Evolutionary conservation across 1,140 invertebrate species (phyloP).

Genomic region (Dryas iulia): DNA sequence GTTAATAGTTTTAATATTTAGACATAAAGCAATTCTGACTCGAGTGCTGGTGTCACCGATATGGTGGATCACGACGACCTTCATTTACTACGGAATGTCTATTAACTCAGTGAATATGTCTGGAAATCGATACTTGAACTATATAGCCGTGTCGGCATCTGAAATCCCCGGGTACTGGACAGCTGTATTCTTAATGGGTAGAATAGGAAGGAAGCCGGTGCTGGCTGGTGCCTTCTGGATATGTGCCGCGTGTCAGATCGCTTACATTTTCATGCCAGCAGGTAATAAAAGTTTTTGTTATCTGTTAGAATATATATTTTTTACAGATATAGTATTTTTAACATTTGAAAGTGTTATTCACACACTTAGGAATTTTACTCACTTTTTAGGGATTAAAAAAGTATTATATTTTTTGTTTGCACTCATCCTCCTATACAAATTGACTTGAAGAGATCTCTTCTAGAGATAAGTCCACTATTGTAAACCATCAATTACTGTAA

Average conservation of each 20-base stretch:
- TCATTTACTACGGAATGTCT: slow-evolving; percentile 85
- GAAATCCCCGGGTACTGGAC: slow-evolving; percentile 87
- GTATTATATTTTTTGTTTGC: too few species aligned
- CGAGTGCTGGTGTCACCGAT: slow-evolving; percentile 84
- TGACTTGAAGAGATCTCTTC: too few species aligned
- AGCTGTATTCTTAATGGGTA: slow-evolving; percentile 58
- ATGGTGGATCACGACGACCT: slow-evolving; percentile 85
- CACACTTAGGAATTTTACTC: too few species aligned
- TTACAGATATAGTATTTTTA: too few species aligned
- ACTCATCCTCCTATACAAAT: too few species aligned
- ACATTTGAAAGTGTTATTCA: too few species aligned
- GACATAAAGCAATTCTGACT: slow-evolving; percentile 80
- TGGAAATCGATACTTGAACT: slow-evolving; percentile 85
- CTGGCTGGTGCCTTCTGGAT: slow-evolving; percentile 87
- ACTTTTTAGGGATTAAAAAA: too few species aligned
- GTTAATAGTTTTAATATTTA: slow-evolving; percentile 80
- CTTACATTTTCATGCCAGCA: slow-evolving; percentile 85
- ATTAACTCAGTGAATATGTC: slow-evolving; percentile 84
- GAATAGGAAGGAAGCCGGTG: slow-evolving; percentile 79
- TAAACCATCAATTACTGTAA: too few species aligned
- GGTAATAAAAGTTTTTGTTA: slow-evolving; percentile 36
- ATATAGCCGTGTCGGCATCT: slow-evolving; percentile 83
- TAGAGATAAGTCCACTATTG: too few species aligned
- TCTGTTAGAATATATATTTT: too few species aligned
- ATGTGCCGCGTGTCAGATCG: slow-evolving; percentile 84